Evolutionary conservation across 2,113 vertebrate species (phyloP).

Genomic region (Danionella cerebrum): DNA sequence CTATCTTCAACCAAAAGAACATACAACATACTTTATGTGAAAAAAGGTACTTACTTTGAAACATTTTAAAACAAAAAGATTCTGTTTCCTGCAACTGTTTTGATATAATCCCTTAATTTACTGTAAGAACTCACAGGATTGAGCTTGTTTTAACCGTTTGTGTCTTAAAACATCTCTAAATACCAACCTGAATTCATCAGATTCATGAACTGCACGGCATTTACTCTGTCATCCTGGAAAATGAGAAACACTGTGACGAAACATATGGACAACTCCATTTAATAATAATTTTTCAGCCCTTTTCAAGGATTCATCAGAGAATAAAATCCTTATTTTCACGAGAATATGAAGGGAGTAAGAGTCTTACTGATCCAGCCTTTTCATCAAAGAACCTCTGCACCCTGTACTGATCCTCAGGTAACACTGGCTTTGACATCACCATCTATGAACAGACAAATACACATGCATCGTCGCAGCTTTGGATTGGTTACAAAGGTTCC

Average conservation of each 20-base stretch:
- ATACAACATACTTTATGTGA: too few species aligned
- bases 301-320: not conserved
- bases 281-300: not conserved
- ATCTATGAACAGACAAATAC: constrained; percentile 41
- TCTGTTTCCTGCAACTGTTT: too few species aligned
- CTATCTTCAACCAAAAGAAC: too few species aligned
- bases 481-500: too few species aligned
- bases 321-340: too few species aligned
- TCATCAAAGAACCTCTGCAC: constrained; percentile 56
- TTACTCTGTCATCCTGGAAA: constrained; percentile 56
- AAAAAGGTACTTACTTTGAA: too few species aligned
- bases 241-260: not conserved
- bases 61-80: too few species aligned
- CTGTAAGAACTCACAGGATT: too few species aligned
- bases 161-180: not conserved
- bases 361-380: constrained; percentile 54
- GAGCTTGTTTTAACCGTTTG: not conserved
- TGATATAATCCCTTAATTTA: too few species aligned
- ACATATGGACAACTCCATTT: not conserved
- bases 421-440: constrained; percentile 49
- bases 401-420: constrained; percentile 45
- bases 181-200: constrained; percentile 62
- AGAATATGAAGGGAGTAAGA: not conserved
- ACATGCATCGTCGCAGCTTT: too few species aligned
- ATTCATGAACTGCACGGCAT: constrained; percentile 53